Conservation (phyloP, 2,797 vertebrate species). For the Cossypha dichroa region DNA sequence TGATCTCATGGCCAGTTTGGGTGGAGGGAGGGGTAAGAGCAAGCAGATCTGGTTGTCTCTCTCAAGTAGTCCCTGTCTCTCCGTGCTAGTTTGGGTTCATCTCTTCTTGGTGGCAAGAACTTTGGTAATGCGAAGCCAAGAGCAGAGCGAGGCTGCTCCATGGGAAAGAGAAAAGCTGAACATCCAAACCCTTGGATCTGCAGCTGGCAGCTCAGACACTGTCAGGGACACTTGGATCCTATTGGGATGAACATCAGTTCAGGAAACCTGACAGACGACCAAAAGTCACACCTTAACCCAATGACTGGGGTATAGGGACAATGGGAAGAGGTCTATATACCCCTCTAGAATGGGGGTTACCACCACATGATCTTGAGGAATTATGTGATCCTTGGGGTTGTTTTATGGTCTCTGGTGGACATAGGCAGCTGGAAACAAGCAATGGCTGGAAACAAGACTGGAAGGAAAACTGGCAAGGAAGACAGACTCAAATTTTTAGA, state of each 20-base stretch:
- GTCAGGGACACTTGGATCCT: not conserved
- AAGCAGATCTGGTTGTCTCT: not conserved
- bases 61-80: not conserved
- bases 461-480: not conserved
- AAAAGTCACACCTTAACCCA: not conserved
- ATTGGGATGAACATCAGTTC: not conserved
- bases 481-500: not conserved
- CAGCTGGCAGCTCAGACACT: not conserved
- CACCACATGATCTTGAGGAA: not conserved
- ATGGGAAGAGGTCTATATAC: not conserved
- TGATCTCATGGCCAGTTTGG: not conserved
- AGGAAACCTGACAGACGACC: not conserved
- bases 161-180: not conserved
- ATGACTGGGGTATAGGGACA: not conserved
- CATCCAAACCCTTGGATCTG: not conserved
- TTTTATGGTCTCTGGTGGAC: not conserved
- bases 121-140: not conserved
- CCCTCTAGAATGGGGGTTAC: not conserved
- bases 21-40: not conserved
- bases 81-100: not conserved
- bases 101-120: not conserved
- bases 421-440: not conserved
- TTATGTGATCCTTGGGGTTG: not conserved
- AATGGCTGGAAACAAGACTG: not conserved
- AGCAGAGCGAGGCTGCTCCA: accelerated